These are phyloP conservation scores for Xenopus petersii DNA, from an alignment of 2,797 vertebrate species.

Conservation along the genomic window DNA sequence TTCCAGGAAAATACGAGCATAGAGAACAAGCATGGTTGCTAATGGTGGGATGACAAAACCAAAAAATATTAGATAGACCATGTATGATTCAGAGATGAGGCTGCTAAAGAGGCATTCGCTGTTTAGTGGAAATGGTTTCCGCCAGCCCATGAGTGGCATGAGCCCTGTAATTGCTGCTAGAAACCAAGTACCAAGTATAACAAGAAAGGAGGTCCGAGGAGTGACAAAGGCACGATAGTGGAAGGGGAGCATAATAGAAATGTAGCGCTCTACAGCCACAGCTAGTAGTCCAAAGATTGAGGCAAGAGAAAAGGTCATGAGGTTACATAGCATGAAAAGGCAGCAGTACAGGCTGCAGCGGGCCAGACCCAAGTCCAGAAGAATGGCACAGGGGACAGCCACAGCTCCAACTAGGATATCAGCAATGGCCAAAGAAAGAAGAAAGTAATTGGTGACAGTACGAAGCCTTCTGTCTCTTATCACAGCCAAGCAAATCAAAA, in stretches of 20 bases:
- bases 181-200: slow-evolving; percentile 42
- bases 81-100: slow-evolving; percentile 45
- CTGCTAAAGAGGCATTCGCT: slow-evolving; percentile 40
- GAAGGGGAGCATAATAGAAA: slow-evolving; percentile 52
- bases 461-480: slow-evolving; percentile 44
- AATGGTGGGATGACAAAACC: slow-evolving; percentile 44
- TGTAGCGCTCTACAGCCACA: slow-evolving; percentile 49
- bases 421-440: slow-evolving; percentile 48
- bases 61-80: slow-evolving; percentile 54
- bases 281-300: slow-evolving; percentile 52
- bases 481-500: slow-evolving; percentile 47
- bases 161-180: slow-evolving; percentile 30
- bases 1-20: slow-evolving; percentile 51
- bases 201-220: slow-evolving; percentile 26
- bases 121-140: not conserved
- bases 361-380: slow-evolving; percentile 33
- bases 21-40: slow-evolving; percentile 47
- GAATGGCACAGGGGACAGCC: slow-evolving; percentile 50
- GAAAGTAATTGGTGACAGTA: slow-evolving; percentile 49
- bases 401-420: slow-evolving; percentile 51
- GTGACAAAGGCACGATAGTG: slow-evolving; percentile 43
- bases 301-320: slow-evolving; percentile 51
- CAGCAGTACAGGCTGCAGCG: slow-evolving; percentile 31
- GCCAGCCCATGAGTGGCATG: slow-evolving; percentile 53
- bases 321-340: slow-evolving; percentile 46